Evolutionary conservation across 1,140 invertebrate species (phyloP), one percentile per base, ranked within the genome.

Genomic region (Drosophila fuyamai): DNA sequence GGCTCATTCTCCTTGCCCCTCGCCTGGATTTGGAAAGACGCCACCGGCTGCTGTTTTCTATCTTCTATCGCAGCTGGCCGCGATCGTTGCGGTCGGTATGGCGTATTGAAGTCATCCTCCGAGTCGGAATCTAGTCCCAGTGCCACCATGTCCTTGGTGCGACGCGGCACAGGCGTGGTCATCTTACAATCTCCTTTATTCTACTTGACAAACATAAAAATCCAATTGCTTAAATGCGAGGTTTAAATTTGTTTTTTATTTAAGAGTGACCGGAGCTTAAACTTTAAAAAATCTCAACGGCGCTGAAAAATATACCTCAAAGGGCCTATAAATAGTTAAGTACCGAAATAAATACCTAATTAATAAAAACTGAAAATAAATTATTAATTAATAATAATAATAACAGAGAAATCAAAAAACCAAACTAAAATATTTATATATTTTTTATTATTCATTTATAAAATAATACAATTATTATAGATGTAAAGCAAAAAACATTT

Each of bases 151-250:
- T 92, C 92, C 60, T 73, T 81, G 47, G 86, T 73, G 51, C 89
- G 76, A 13, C 88, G 82, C 23, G 92, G 92, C 54, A 81, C 78
- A 41, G 80, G 80, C 48, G 86, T 89, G 72, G 57, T 76, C 81
- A 89, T 90, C 44, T 75, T 65, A 70, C 66, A 47, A 8, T 2
- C 14, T 38, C n/a, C 3, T 27, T 43, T 27, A 32, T 44, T 38
- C 12, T 23, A 47, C 60, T 32, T 47, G 47, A 46, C 29, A 53
- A 53, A 36, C 32, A 51, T 14, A 13, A 79, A 75, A 47, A 65
- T 76, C 44, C 4, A 41, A 48, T 36, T 51, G 23, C 38, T 29
- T 9, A 16, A 51, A 51, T 57, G 18, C 41, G 43, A 14, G 13
- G n/a, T 56, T 75, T 46, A 23, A 50, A 74, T 62, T 55, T 60